Base-by-base conservation (phyloP, 2,113 vertebrate species). In the Platysternon megacephalum region DNA sequence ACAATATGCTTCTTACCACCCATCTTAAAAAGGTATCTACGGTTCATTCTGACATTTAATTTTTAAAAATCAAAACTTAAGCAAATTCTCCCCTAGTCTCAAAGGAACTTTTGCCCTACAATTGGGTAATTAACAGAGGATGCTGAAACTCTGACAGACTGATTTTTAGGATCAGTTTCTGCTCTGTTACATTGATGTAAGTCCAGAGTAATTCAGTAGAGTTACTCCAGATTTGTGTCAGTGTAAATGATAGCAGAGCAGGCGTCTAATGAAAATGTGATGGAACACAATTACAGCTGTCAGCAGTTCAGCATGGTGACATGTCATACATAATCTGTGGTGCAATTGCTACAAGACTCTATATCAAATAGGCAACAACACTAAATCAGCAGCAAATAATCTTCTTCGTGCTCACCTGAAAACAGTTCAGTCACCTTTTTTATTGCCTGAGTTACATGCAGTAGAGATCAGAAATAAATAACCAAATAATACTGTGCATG, bases 291-390 rank as follows among this genome's bases (percentile, higher is more conserved):
- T 74, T 94, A 52, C 1, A 81, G 42, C 79, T 94, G 32, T 83
- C 88, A 95, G 32, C 46, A 84, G 32, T 52, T 91, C 58, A 82
- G 7, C 5, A 14, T 68, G 35, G 42, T 84, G 55, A 74, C 35
- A 42, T 29, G 72, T 91, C 28, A 65, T n/a, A 35, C 24, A 92
- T 56, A 76, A 48, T 42, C 78, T 84, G 11, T 46, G 49, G 13
- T 82, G 74, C 24, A 72, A 3, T 35, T 94, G 16, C 14, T 49
- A 55, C 10, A 2, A 74, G 5, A 35, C 6, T 55, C 2, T 44
- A 26, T 5, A 28, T 87, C 56, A 92, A 92, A 72, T 42, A 94
- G 88, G 84, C 74, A 95, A 65, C n/a, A 87, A 91, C 89, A 83
- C 61, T 42, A 95, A 92, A 46, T 91, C n/a, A 44, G 6, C 13